These are phyloP conservation scores for Lates calcarifer DNA, from an alignment of 2,113 vertebrate genomes.

Conservation along the genomic window DNA sequence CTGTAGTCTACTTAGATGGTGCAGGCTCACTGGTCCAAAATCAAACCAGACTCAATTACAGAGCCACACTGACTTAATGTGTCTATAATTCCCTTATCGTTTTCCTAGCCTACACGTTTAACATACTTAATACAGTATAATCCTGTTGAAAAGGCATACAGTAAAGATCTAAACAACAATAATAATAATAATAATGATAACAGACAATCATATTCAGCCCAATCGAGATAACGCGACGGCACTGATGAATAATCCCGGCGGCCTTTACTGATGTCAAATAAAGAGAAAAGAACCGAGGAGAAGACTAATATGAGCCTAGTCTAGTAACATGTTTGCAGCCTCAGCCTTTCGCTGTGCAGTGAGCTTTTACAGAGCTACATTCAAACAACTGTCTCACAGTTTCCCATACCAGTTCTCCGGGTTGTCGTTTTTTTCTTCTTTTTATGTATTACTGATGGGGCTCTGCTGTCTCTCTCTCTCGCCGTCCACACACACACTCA, in stretches of 20 bases:
- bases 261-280: not conserved
- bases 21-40: too few species aligned
- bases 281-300: not conserved
- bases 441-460: constrained; percentile 12
- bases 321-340: not conserved
- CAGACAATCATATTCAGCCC: not conserved
- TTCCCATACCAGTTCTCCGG: too few species aligned
- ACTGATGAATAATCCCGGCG: too few species aligned
- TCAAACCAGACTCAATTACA: too few species aligned
- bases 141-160: too few species aligned
- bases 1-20: too few species aligned
- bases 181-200: constrained; percentile 1
- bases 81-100: too few species aligned
- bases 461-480: not conserved
- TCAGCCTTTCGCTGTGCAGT: not conserved
- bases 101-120: too few species aligned
- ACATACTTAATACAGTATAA: too few species aligned
- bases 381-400: not conserved
- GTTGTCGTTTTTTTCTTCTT: not conserved
- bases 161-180: too few species aligned
- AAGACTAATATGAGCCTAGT: not conserved
- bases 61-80: too few species aligned
- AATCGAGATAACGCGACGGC: too few species aligned
- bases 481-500: not conserved
- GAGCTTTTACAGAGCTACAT: not conserved